Conservation (phyloP, 2,113 vertebrate genomes). For the Phalacrocorax carbo region DNA sequence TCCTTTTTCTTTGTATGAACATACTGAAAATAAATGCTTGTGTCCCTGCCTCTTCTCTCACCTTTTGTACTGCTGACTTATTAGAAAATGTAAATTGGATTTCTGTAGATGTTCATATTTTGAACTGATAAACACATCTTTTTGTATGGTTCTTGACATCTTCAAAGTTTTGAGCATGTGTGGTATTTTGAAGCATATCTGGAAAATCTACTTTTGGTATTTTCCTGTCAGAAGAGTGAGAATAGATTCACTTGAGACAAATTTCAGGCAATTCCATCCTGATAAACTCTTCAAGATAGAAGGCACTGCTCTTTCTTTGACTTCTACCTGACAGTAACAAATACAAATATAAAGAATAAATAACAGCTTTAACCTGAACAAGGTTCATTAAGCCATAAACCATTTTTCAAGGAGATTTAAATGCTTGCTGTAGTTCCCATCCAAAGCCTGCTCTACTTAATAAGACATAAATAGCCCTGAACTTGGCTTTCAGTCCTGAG, state of each 20-base stretch:
- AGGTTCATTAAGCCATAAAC: slow-evolving; percentile 31
- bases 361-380: slow-evolving; percentile 31
- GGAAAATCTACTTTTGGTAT: slow-evolving; percentile 28
- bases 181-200: slow-evolving; percentile 39
- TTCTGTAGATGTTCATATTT: slow-evolving; percentile 20
- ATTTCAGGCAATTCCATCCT: slow-evolving; percentile 30
- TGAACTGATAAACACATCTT: slow-evolving; percentile 13
- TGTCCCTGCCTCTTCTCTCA: background rate
- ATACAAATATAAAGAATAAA: slow-evolving; percentile 55
- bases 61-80: slow-evolving; percentile 20
- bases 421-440: slow-evolving; percentile 2
- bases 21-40: background rate
- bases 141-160: background rate
- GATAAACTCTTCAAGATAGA: slow-evolving; percentile 36
- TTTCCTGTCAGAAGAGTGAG: slow-evolving; percentile 34
- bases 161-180: background rate
- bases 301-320: slow-evolving; percentile 16
- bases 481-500: slow-evolving; percentile 45
- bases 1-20: background rate
- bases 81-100: slow-evolving; percentile 42
- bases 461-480: slow-evolving; percentile 47
- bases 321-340: slow-evolving; percentile 40
- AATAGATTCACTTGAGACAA: slow-evolving; percentile 27
- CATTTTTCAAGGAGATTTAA: slow-evolving; percentile 39
- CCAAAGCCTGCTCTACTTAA: slow-evolving; percentile 23